phyloP scores from a whole-genome alignment of 2,113 vertebrate species.

The Cyanocitta stelleri region DNA sequence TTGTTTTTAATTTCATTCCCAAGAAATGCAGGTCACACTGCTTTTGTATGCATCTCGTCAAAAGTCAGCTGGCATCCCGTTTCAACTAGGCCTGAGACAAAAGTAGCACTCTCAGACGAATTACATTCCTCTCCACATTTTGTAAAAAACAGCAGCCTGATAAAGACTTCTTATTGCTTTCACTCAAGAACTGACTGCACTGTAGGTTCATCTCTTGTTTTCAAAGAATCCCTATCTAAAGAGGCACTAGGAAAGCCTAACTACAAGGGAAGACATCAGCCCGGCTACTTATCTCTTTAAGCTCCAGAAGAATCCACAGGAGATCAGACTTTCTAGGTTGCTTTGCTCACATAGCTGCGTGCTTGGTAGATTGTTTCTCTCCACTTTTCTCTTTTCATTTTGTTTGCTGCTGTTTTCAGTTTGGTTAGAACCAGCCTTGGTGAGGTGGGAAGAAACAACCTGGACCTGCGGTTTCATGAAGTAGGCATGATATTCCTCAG shows the following conservation, averaged over 20 bases:
- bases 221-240: background rate
- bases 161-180: background rate
- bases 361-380: background rate
- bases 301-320: background rate
- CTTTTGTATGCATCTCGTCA: background rate
- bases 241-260: background rate
- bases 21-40: background rate
- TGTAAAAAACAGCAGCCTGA: background rate
- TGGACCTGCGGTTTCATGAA: constrained; percentile 14
- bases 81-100: background rate
- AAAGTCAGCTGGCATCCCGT: background rate
- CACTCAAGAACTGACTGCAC: background rate
- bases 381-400: background rate
- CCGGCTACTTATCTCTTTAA: background rate
- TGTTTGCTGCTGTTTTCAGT: constrained; percentile 29
- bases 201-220: background rate
- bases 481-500: background rate
- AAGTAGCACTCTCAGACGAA: background rate
- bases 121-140: background rate
- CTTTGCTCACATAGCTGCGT: background rate
- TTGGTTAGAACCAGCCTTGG: constrained; percentile 17
- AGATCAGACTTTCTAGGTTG: background rate
- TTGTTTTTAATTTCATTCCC: background rate
- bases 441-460: constrained; percentile 24
- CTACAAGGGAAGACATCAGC: background rate